Evolutionary conservation across 2,888 invertebrate genomes (phyloP), one percentile per base, ranked within the genome.

Genomic region (Andrena camellia): DNA sequence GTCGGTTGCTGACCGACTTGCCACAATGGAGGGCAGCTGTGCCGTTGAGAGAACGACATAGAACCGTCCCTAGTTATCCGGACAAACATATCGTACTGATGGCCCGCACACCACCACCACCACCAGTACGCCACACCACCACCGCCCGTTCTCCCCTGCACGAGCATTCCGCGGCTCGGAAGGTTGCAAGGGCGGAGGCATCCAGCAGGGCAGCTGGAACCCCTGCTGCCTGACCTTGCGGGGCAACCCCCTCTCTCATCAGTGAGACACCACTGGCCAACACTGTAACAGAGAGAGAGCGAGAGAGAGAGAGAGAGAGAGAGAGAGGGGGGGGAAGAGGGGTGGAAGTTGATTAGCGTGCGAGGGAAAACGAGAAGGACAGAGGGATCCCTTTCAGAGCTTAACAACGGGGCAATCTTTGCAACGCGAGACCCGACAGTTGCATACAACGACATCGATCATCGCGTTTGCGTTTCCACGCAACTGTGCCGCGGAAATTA

Each of bases 1-100:
- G 96, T 90, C 96, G 94, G 94, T 96, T 96, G 91, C 95, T 95
- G 87, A 96, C 96, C 84, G 95, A 95, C 94, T 96, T 96, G 83
- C 96, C 96, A 94, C 96, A 96, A 87, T 96, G 93, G 85, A 94
- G 94, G 20, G 94, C 96, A 97, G 88, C 95, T 94, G 93, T 95
- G 96, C 88, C 95, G 94, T 84, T 93, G 93, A 35, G 69, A 57
- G 87, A 85, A 86, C 89, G 89, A 78, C 78, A 89, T 10, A 57
- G 57, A 57, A 89, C 79, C 89, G 86, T 89, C 88, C 87, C 89
- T 86, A 50, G 86, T 83, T 85, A 91, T 88, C 85, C 89, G 90
- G 74, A 91, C 90, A 88, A 92, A 92, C 90, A 90, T 91, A 88
- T 89, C 88, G 88, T 89, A 90, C 82, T 88, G 90, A 85, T 88